Evolutionary conservation across 2,797 vertebrate genomes (phyloP).

Genomic region (Neopelma chrysocephalum): DNA sequence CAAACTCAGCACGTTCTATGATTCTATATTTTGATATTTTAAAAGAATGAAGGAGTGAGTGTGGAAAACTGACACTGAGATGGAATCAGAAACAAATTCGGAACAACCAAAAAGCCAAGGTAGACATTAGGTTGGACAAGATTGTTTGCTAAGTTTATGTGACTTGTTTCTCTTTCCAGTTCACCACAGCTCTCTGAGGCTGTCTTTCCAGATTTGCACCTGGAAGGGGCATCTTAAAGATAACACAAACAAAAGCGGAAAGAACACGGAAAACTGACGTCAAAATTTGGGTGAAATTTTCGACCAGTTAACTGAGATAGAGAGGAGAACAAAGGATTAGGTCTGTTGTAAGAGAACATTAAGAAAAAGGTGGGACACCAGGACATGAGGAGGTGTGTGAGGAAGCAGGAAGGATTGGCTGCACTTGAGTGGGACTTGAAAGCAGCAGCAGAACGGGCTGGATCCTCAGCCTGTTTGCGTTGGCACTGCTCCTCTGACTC

Average conservation of each 20-base stretch:
- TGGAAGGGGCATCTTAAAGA: not conserved
- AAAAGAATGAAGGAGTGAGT: not conserved
- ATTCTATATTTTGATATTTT: not conserved
- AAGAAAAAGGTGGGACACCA: not conserved
- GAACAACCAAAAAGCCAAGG: not conserved
- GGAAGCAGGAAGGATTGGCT: not conserved
- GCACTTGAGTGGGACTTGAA: not conserved
- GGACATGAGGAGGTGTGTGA: not conserved
- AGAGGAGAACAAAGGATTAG: not conserved
- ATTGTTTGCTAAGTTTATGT: not conserved
- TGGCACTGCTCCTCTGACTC: not conserved
- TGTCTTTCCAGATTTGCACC: not conserved
- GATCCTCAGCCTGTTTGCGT: not conserved
- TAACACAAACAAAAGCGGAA: not conserved
- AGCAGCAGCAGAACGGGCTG: not conserved
- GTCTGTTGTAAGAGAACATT: not conserved
- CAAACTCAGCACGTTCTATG: not conserved
- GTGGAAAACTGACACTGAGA: not conserved
- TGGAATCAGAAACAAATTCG: not conserved
- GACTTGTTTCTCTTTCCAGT: not conserved
- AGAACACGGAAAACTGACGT: accelerated
- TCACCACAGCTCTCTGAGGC: not conserved
- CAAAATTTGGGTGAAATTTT: not conserved
- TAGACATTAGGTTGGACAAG: not conserved
- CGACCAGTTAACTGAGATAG: not conserved